Evolutionary conservation across 2,113 vertebrate species (phyloP).

Genomic region (Orycteropus afer): DNA sequence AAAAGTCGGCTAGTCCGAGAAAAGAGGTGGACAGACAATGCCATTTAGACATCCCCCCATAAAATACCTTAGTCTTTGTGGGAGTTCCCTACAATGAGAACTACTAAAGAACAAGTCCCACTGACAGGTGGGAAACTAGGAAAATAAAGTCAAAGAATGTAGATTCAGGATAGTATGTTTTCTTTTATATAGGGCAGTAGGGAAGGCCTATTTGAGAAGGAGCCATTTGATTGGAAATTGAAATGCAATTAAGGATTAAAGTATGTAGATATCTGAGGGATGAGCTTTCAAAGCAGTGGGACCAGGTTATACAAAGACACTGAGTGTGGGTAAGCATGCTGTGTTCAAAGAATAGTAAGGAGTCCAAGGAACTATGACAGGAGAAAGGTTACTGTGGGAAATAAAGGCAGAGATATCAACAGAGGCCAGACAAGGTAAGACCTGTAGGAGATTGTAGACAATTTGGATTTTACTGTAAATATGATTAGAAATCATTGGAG

Average conservation of each 20-base stretch:
- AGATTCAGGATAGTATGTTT: neutral
- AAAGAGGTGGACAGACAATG: neutral
- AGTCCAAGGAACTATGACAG: neutral
- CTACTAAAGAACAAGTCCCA: neutral
- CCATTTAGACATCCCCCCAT: neutral
- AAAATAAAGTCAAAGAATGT: neutral
- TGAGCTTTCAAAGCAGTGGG: neutral
- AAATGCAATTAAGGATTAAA: neutral
- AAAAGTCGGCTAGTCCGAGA: neutral
- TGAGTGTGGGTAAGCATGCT: neutral
- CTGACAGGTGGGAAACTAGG: too few species aligned
- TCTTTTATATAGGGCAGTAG: neutral
- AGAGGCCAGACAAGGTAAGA: neutral
- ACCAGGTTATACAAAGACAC: neutral
- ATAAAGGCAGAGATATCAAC: neutral
- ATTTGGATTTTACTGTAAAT: neutral
- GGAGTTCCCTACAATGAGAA: neutral
- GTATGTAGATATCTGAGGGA: neutral
- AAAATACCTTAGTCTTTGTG: neutral
- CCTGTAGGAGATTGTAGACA: too few species aligned
- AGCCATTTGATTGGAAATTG: neutral
- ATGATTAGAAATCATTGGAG: neutral
- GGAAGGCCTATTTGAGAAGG: neutral
- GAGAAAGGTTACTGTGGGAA: fast-evolving
- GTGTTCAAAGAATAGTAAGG: neutral